These are phyloP conservation scores for Anser brachyrhynchus DNA, from an alignment of 2,113 vertebrate genomes.

Conservation along the genomic window DNA sequence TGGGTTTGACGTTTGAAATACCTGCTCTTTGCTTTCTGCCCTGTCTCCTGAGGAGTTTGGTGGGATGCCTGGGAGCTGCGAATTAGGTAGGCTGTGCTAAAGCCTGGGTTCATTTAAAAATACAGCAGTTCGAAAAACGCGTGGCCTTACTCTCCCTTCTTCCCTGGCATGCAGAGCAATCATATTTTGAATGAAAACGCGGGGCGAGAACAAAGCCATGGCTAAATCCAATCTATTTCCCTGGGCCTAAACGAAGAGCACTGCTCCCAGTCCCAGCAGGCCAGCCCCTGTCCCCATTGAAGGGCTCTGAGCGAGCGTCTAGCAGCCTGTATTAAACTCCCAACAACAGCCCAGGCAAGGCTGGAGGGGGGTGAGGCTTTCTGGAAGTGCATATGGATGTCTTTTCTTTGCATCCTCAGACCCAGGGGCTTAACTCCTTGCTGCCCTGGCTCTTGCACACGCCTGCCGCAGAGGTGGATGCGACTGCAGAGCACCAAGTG, in stretches of 20 bases:
- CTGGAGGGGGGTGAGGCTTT: neutral
- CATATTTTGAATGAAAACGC: neutral
- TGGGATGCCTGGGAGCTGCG: neutral
- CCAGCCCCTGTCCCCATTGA: neutral
- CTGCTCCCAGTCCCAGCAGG: neutral
- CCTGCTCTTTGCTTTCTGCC: neutral
- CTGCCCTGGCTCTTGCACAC: rapidly evolving
- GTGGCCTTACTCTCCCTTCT: neutral
- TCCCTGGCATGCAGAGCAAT: neutral
- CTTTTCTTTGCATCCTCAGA: neutral
- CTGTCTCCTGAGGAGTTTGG: neutral
- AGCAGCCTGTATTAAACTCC: neutral
- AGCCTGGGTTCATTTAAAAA: neutral
- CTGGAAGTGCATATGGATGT: neutral
- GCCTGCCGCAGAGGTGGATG: neutral
- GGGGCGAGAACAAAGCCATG: neutral
- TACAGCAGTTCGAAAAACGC: neutral
- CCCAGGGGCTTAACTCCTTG: neutral
- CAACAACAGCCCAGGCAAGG: neutral
- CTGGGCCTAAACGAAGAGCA: rapidly evolving
- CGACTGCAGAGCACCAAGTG: neutral
- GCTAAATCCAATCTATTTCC: neutral
- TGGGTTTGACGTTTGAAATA: neutral
- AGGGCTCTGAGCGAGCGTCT: neutral
- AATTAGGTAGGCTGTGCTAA: neutral